phyloP scores from a whole-genome alignment of 2,113 vertebrate species.

The Dasyurus viverrinus region DNA sequence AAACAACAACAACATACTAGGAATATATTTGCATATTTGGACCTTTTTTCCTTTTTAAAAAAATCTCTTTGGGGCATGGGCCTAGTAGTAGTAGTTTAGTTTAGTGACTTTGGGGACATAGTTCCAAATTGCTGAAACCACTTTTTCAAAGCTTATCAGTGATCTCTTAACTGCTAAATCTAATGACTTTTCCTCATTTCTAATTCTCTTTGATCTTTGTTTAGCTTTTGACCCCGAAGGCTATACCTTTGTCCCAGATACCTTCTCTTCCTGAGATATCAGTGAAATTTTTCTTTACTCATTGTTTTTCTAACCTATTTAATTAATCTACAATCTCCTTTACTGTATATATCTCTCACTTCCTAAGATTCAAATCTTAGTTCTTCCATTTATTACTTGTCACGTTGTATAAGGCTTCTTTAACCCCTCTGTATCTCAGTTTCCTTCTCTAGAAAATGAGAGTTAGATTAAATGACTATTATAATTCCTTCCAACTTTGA shows the following conservation, averaged over 20 bases:
- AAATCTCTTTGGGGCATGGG: background rate
- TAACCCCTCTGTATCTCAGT: background rate
- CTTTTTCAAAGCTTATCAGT: background rate
- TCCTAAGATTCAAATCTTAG: background rate
- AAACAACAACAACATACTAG: background rate
- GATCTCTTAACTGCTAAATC: background rate
- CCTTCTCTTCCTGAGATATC: background rate
- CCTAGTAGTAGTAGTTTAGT: background rate
- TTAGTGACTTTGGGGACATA: background rate
- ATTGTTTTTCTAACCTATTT: background rate
- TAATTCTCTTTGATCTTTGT: background rate
- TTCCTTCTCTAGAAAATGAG: background rate
- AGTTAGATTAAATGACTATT: background rate
- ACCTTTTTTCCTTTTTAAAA: background rate
- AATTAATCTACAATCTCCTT: background rate
- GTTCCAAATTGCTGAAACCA: background rate
- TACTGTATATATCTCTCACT: background rate
- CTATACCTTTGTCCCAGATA: background rate
- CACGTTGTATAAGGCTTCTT: background rate
- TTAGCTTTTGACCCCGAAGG: background rate
- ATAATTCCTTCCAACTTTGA: background rate
- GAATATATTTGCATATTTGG: background rate
- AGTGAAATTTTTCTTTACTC: background rate
- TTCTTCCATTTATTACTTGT: background rate
- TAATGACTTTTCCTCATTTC: background rate